These are phyloP conservation scores for Sphaerophoria rueppellii DNA, from an alignment of 2,888 invertebrate genomes.

Conservation along the genomic window DNA sequence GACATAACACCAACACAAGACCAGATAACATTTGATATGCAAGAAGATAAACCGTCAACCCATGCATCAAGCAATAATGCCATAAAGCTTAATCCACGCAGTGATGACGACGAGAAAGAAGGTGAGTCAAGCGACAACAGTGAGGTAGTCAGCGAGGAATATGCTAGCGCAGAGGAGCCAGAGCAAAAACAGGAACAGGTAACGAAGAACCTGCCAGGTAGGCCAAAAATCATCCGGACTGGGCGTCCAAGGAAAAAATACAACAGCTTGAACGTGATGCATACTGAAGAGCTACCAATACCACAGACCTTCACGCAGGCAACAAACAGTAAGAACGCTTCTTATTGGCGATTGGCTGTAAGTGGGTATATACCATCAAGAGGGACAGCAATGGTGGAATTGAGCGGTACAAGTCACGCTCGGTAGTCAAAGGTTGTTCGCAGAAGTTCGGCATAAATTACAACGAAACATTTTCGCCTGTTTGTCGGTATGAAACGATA, in stretches of 20 bases:
- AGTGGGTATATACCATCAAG: constrained; percentile 63
- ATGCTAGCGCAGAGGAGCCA: constrained; percentile 34
- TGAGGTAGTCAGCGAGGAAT: constrained; percentile 39
- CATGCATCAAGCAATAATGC: constrained; percentile 8
- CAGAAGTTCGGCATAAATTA: constrained; percentile 65
- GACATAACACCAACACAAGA: constrained; percentile 13
- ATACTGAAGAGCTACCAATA: neutral
- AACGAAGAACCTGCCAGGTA: constrained; percentile 27
- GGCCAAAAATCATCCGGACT: constrained; percentile 33
- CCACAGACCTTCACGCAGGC: constrained; percentile 22
- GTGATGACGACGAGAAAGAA: constrained; percentile 11
- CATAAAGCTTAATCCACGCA: neutral
- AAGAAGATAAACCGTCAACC: neutral
- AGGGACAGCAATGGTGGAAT: constrained; percentile 55
- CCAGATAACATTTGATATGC: constrained; percentile 45
- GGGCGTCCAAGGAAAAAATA: constrained; percentile 35
- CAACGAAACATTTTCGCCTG: constrained; percentile 72
- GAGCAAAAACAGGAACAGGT: constrained; percentile 15
- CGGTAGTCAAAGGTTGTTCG: constrained; percentile 60
- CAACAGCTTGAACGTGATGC: constrained; percentile 29
- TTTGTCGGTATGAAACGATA: constrained; percentile 63
- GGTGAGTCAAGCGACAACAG: neutral
- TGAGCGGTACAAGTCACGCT: constrained; percentile 61
- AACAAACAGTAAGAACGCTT: neutral
- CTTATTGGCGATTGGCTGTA: constrained; percentile 48